Evolutionary conservation across 2,888 invertebrate species (phyloP).

Genomic region (Penaeus monodon): DNA sequence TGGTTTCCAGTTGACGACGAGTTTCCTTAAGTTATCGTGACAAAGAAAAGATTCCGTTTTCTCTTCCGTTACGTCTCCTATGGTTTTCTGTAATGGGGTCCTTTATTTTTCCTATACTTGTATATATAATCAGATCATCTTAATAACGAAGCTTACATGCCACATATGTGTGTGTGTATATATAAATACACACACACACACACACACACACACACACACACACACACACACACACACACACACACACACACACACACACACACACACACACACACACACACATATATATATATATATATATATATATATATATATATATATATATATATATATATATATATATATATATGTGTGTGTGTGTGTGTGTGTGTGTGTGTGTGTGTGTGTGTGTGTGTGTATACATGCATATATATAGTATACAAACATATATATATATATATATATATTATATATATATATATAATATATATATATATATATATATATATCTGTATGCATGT

Average conservation of each 20-base stretch:
- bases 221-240: neutral
- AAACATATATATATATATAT: no score
- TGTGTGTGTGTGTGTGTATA: conserved; percentile 5
- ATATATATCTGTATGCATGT: no score
- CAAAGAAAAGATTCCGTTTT: no score
- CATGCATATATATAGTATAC: neutral
- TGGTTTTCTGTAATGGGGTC: no score
- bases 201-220: neutral
- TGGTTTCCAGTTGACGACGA: no score
- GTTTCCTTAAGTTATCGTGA: no score
- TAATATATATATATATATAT: no score
- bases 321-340: conserved; percentile 7
- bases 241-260: neutral
- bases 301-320: neutral
- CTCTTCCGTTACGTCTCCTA: no score
- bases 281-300: conserved; percentile 8
- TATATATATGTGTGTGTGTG: conserved; percentile 11
- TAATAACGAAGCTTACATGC: no score
- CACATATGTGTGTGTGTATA: neutral
- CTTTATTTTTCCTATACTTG: no score
- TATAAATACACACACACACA: neutral
- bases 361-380: conserved; percentile 1
- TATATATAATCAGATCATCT: no score
- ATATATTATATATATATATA: neutral
- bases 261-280: neutral